phyloP scores from a whole-genome alignment of 35 echinoderm and acorn worm genomes.

The Apostichopus japonicus region DNA sequence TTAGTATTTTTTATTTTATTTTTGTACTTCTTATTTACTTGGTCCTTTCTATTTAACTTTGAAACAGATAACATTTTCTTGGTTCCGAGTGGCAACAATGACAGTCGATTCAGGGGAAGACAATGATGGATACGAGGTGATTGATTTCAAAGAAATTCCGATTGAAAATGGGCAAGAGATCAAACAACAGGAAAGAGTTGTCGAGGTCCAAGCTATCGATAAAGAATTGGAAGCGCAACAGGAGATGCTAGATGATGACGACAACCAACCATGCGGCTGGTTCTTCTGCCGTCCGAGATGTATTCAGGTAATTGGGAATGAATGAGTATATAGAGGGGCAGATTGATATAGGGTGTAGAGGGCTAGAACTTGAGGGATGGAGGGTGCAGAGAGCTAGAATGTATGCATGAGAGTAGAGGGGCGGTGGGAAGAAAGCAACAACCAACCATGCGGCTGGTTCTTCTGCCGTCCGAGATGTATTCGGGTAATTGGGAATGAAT shows the following conservation, averaged over 20 bases:
- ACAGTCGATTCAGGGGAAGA: constrained; percentile 22
- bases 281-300: constrained; percentile 51
- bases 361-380: too few relatives aligned
- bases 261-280: constrained; percentile 70
- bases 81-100: not conserved
- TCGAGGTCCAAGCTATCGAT: constrained; percentile 17
- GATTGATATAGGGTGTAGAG: too few relatives aligned
- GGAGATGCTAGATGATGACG: constrained; percentile 25
- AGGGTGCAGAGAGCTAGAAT: too few relatives aligned
- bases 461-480: constrained; percentile 54
- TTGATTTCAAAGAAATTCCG: not conserved
- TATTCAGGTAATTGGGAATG: constrained; percentile 28
- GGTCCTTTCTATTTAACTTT: too few relatives aligned
- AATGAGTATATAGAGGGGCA: too few relatives aligned
- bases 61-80: too few relatives aligned
- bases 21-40: too few relatives aligned
- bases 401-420: too few relatives aligned
- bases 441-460: constrained; percentile 64
- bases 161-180: constrained; percentile 31
- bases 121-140: constrained; percentile 2
- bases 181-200: constrained; percentile 18
- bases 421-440: not conserved
- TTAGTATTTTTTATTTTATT: too few relatives aligned
- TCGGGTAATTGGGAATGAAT: not conserved
- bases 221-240: constrained; percentile 32